Evolutionary conservation across 2,113 vertebrate species (phyloP).

Genomic region (Corythoichthys haematopterus): DNA sequence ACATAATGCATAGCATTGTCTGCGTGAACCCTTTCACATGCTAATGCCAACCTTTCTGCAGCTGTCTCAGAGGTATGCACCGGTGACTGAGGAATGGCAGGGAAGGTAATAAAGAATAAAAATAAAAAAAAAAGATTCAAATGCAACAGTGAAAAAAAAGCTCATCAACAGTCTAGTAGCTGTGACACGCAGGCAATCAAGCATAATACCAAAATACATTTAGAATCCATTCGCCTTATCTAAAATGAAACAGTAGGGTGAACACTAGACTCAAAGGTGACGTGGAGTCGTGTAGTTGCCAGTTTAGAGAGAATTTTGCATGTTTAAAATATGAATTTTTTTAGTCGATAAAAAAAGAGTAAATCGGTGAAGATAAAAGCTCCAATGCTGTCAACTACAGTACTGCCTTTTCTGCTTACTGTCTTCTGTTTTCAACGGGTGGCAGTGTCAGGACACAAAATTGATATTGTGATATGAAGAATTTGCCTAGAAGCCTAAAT

Average conservation of each 20-base stretch:
- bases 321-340: not conserved
- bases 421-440: too few species aligned
- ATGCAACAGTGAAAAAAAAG: conserved; percentile 27
- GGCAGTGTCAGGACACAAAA: too few species aligned
- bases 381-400: not conserved
- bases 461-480: too few species aligned
- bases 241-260: conserved; percentile 1
- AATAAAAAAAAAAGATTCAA: conserved; percentile 40
- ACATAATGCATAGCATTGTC: conserved; percentile 72
- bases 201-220: conserved; percentile 19
- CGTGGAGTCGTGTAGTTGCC: not conserved
- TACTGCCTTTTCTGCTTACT: too few species aligned
- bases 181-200: conserved; percentile 32
- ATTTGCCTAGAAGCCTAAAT: too few species aligned
- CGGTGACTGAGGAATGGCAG: conserved; percentile 44
- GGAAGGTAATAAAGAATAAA: conserved; percentile 30
- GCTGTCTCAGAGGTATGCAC: conserved; percentile 65
- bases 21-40: conserved; percentile 71
- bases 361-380: not conserved
- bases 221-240: conserved; percentile 27
- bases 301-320: not conserved
- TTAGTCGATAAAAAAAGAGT: not conserved
- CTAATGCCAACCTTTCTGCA: conserved; percentile 71
- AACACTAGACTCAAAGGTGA: conserved; percentile 43
- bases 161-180: conserved; percentile 26